Base-by-base conservation (phyloP, 2,888 invertebrate species). In the Fabriciana adippe region DNA sequence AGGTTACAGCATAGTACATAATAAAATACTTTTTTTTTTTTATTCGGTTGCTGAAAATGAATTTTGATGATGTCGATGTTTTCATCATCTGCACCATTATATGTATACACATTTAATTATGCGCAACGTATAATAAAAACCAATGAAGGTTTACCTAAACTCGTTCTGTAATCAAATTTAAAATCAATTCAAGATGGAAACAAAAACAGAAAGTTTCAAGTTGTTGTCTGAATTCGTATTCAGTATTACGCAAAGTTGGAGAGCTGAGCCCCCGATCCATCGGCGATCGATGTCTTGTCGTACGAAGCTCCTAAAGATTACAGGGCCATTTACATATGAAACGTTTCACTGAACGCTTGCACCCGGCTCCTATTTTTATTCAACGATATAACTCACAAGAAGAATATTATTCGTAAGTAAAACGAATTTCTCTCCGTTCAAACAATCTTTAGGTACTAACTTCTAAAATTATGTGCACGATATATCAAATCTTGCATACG, bases 261-360 rank as follows among this genome's bases (percentile, higher is more conserved):
- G 75, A 80, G 81, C 79, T 79, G 79, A 81, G 81, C 76, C 79
- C 82, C 68, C 74, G 85, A 87, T 88, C 84, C 80, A 81, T 81
- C 79, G 82, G 74, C 84, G 84, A 88, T 88, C 87, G 88, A 84
- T 86, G 87, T 79, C 81, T 84, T 82, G 81, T 82, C 84, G 81
- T 76, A 73, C 72, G 73, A 74, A 84, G 81, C 84, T 83, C 79
- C 80, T 81, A 81, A 86, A 88, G 91, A 90, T 91, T 91, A 90
- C 85, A 76, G 81, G 70, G 76, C 82, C 82, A 91, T 91, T 90
- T 91, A 90, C 91, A 91, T 91, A 86, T 84, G 90, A 88, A 90
- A 86, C 89, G 89, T 87, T 88, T 86, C 85, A 84, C 83, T 83
- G 86, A 87, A 84, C 81, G 84, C 84, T 79, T 87, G 86, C 85